phyloP scores from a whole-genome alignment of 23 tunicate species.

The Trididemnum nubilum region DNA sequence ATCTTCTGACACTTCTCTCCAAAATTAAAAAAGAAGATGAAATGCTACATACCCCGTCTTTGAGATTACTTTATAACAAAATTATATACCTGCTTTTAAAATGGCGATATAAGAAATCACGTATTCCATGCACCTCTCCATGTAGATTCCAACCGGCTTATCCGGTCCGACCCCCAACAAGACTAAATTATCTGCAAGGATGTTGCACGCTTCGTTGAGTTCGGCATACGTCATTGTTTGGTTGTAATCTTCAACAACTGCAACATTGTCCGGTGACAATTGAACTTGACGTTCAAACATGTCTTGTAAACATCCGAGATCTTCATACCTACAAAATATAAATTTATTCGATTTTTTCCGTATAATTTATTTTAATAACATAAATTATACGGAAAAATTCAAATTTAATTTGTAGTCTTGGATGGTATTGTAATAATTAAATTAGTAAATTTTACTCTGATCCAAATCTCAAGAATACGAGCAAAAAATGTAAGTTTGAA shows the following conservation, averaged over 20 bases:
- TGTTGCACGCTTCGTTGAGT: constrained; percentile 61
- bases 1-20: too few species aligned
- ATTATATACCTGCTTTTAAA: constrained; percentile 73
- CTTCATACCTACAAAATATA: constrained; percentile 60
- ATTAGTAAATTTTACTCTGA: too few species aligned
- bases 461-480: too few species aligned
- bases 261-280: constrained; percentile 40
- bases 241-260: constrained; percentile 56
- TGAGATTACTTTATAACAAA: too few species aligned
- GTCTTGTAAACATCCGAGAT: constrained; percentile 72
- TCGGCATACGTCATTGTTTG: constrained; percentile 44
- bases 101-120: constrained; percentile 87
- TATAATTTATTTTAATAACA: too few species aligned
- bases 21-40: too few species aligned
- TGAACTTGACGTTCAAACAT: constrained; percentile 65
- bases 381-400: too few species aligned
- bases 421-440: too few species aligned
- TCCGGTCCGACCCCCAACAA: constrained; percentile 52
- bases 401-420: too few species aligned
- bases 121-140: constrained; percentile 84
- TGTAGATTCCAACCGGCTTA: constrained; percentile 76
- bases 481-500: too few species aligned
- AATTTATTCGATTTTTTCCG: not conserved
- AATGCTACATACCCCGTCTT: too few species aligned
- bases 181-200: constrained; percentile 52